A percentile compares a stretch with the other conserved stretches of the same genome.
These are phyloP conservation scores for Harmothoe impar DNA, from an alignment of 2,888 invertebrate genomes.

Conservation along the genomic window DNA sequence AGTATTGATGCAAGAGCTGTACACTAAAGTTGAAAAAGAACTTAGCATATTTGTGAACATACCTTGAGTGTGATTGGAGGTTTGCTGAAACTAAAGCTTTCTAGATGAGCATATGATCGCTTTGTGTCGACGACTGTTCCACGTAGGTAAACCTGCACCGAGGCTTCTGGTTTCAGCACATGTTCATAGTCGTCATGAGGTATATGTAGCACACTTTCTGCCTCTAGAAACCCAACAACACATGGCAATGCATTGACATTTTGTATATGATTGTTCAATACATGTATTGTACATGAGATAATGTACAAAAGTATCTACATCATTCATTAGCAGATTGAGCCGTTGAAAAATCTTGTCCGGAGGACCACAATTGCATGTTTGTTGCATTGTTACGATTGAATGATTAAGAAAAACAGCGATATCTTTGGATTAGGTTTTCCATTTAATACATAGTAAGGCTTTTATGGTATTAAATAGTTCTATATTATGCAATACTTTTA, in stretches of 20 bases:
- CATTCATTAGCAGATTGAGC: background rate
- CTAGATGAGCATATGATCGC: conserved; percentile 75
- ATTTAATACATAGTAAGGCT: too few relatives aligned
- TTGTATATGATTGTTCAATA: background rate
- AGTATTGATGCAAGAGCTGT: too few relatives aligned
- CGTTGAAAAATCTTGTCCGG: too few relatives aligned
- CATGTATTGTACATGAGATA: too few relatives aligned
- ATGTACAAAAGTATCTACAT: background rate
- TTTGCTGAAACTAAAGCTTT: conserved; percentile 77
- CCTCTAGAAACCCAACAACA: conserved; percentile 71
- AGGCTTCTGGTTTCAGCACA: conserved; percentile 78
- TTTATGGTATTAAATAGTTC: too few relatives aligned
- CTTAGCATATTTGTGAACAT: background rate
- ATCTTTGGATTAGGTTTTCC: too few relatives aligned
- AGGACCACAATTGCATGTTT: too few relatives aligned
- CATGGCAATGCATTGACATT: background rate
- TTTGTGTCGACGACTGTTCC: conserved; percentile 78
- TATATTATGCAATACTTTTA: too few relatives aligned
- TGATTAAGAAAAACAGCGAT: too few relatives aligned
- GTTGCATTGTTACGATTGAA: too few relatives aligned
- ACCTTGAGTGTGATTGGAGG: conserved; percentile 80
- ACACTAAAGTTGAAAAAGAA: too few relatives aligned
- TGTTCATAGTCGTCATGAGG: conserved; percentile 77
- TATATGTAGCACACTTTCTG: conserved; percentile 72
- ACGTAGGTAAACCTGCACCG: conserved; percentile 77